phyloP scores from a whole-genome alignment of 2,797 vertebrate genomes.

The Hemitrygon akajei region DNA sequence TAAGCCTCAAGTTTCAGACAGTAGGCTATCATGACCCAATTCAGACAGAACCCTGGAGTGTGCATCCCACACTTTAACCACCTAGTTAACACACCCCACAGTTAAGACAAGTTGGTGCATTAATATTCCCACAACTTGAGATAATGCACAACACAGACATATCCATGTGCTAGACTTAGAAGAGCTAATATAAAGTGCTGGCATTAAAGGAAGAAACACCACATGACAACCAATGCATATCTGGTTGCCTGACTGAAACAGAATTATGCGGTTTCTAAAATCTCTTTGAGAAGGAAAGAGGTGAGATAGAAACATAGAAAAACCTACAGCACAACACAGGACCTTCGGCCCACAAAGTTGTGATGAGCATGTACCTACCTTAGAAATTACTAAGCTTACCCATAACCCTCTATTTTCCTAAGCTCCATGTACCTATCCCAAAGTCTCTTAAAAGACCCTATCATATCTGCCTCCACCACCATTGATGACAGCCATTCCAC shows the following conservation, averaged over 20 bases:
- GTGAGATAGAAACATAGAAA: no score
- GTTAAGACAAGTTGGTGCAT: neutral
- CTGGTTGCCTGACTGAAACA: neutral
- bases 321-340: no score
- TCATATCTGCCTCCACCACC: no score
- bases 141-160: neutral
- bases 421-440: no score
- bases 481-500: no score
- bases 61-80: no score
- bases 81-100: neutral
- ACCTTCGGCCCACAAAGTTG: no score
- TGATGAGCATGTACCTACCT: no score
- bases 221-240: neutral
- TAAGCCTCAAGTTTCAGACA: no score
- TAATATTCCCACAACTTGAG: neutral
- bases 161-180: neutral
- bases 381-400: no score
- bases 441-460: no score
- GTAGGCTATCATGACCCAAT: neutral
- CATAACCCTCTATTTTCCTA: no score
- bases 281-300: neutral
- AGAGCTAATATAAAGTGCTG: neutral
- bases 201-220: neutral
- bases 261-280: neutral
- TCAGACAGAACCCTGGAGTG: neutral